phyloP scores from a whole-genome alignment of 2,113 vertebrate species.

The Strix uralensis region DNA sequence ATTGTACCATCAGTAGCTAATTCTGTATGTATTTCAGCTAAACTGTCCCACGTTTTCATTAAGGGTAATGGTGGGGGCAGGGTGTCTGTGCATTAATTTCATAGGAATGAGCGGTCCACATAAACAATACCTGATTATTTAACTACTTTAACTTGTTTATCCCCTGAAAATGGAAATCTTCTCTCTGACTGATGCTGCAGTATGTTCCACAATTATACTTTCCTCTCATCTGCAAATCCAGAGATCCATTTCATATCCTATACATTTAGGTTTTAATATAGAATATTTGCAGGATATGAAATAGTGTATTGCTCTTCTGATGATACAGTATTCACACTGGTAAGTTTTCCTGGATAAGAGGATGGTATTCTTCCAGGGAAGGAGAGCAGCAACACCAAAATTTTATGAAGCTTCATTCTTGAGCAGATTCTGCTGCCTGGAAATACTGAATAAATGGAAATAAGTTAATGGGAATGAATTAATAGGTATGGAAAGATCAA shows the following conservation, averaged over 20 bases:
- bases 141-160: background rate
- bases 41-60: background rate
- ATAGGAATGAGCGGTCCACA: background rate
- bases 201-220: background rate
- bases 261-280: background rate
- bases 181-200: background rate
- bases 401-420: background rate
- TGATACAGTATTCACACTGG: background rate
- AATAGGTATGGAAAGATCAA: background rate
- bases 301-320: background rate
- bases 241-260: background rate
- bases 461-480: background rate
- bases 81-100: background rate
- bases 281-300: background rate
- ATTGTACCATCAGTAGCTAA: background rate
- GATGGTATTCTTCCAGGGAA: background rate
- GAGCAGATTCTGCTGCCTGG: background rate
- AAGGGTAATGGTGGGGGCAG: background rate
- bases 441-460: background rate
- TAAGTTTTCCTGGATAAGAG: background rate
- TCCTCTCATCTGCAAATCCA: background rate
- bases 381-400: background rate
- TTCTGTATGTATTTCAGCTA: background rate
- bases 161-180: background rate
- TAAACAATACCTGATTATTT: background rate